Conservation (phyloP, 1,140 invertebrate genomes). For the Pentalonia nigronervosa region DNA sequence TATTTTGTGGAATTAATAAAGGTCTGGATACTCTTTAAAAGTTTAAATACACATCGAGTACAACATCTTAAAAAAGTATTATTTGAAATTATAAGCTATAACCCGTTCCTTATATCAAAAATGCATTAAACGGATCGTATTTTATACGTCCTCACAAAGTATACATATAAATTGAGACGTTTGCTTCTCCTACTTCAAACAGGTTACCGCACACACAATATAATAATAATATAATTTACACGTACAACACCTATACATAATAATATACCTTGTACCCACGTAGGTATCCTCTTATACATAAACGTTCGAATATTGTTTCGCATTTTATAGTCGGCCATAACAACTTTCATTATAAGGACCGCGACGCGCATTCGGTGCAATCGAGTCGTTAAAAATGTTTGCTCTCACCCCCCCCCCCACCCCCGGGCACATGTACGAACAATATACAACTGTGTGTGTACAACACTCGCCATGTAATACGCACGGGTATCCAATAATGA, state of each 20-base stretch:
- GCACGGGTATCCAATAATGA: neutral
- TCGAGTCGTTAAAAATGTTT: constrained; percentile 44
- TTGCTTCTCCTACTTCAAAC: neutral
- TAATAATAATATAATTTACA: neutral
- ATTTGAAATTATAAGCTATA: neutral
- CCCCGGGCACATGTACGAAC: neutral
- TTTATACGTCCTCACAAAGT: neutral
- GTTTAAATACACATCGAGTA: neutral
- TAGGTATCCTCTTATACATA: neutral
- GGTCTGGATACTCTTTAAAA: neutral
- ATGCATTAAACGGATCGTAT: neutral
- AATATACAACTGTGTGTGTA: constrained; percentile 6
- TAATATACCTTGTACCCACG: neutral
- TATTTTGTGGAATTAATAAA: neutral
- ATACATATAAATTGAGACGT: neutral
- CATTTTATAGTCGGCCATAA: constrained; percentile 27
- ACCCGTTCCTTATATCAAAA: neutral
- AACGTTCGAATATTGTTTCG: neutral
- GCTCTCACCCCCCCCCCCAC: neutral
- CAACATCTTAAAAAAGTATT: neutral
- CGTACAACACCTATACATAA: neutral
- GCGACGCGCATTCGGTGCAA: neutral
- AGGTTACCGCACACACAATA: neutral
- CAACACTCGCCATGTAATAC: constrained; percentile 9
- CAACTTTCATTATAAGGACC: constrained; percentile 47